Percentiles rank a stretch among this genome's conserved stretches.
Evolutionary conservation across 2,888 invertebrate species (phyloP).

Genomic region (Liposcelis brunnea): DNA sequence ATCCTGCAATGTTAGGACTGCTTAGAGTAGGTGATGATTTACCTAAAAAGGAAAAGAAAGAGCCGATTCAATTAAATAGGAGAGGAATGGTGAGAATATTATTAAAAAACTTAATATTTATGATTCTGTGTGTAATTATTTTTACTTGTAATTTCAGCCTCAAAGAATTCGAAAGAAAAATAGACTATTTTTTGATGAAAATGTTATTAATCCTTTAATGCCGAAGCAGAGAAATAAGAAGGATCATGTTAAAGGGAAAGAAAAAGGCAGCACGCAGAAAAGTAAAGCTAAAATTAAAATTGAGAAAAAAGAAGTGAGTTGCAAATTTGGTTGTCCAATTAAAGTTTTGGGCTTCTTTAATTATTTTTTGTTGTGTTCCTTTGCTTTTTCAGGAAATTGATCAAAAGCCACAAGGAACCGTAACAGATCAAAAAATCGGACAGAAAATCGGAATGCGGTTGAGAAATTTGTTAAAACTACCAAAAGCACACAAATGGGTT

Average conservation of each 20-base stretch:
- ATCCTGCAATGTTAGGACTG: constrained; percentile 61
- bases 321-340: not conserved
- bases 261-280: constrained; percentile 11
- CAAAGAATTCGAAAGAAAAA: constrained; percentile 80
- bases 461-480: constrained; percentile 84
- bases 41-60: constrained; percentile 51
- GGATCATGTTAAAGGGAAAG: constrained; percentile 8
- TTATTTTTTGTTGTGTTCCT: not conserved
- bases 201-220: constrained; percentile 53
- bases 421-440: constrained; percentile 41
- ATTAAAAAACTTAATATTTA: too few species aligned
- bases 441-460: constrained; percentile 78
- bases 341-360: not conserved
- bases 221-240: constrained; percentile 7
- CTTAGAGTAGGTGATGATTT: constrained; percentile 63
- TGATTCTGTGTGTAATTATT: constrained; percentile 1
- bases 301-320: constrained; percentile 8
- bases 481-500: constrained; percentile 98
- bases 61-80: constrained; percentile 53
- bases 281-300: constrained; percentile 12
- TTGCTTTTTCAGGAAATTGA: not conserved
- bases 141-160: constrained; percentile 30
- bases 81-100: constrained; percentile 60
- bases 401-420: constrained; percentile 16
- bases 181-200: constrained; percentile 75